A percentile compares a stretch with the other conserved stretches of the same genome.
Conservation (phyloP, 1,140 invertebrate genomes). For the Heliconius congener region DNA sequence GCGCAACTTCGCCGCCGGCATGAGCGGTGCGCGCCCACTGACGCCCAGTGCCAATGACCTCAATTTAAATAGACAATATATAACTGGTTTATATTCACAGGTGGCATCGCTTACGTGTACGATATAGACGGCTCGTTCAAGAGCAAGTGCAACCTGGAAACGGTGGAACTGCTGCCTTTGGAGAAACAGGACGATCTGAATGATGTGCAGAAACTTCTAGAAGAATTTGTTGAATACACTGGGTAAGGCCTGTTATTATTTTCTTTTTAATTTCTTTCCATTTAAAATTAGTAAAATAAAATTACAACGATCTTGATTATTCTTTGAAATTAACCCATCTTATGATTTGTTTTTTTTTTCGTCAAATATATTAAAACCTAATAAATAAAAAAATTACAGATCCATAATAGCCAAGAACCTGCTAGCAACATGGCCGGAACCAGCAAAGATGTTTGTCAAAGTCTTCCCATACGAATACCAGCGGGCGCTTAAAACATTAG, state of each 20-base stretch:
- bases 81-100: slow-evolving; percentile 58
- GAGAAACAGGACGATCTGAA: slow-evolving; percentile 90
- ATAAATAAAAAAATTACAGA: slow-evolving; percentile 41
- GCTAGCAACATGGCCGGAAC: slow-evolving; percentile 91
- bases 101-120: slow-evolving; percentile 97
- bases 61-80: neutral
- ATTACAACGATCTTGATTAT: too few relatives aligned
- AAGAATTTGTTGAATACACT: slow-evolving; percentile 95
- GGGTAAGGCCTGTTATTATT: slow-evolving; percentile 71
- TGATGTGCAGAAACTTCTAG: slow-evolving; percentile 89
- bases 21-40: slow-evolving; percentile 85
- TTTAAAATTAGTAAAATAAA: too few relatives aligned
- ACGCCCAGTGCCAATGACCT: too few relatives aligned
- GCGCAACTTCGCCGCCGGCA: slow-evolving; percentile 98
- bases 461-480: slow-evolving; percentile 99
- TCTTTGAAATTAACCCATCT: too few relatives aligned
- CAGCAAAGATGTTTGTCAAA: slow-evolving; percentile 93
- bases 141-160: slow-evolving; percentile 94
- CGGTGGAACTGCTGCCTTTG: slow-evolving; percentile 93
- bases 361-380: too few relatives aligned
- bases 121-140: slow-evolving; percentile 93
- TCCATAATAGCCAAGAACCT: slow-evolving; percentile 92
- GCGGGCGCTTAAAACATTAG: slow-evolving; percentile 90
- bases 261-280: too few relatives aligned
- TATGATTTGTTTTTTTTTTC: too few relatives aligned